phyloP scores from a whole-genome alignment of 2,113 vertebrate species.

The Arenaria interpres region DNA sequence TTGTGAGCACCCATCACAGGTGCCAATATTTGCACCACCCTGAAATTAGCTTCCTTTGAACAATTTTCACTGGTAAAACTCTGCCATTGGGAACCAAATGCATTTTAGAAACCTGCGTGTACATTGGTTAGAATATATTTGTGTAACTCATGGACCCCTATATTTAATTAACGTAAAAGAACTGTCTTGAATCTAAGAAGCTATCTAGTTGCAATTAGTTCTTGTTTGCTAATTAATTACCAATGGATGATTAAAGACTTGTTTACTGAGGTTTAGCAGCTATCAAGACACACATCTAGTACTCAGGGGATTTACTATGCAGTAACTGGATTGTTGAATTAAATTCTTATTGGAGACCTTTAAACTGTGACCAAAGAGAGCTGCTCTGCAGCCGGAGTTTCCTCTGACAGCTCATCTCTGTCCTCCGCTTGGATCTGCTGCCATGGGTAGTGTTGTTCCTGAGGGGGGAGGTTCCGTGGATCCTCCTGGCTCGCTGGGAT shows the following conservation, averaged over 20 bases:
- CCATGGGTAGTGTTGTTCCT: background rate
- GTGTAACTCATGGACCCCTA: background rate
- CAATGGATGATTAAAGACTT: constrained; percentile 64
- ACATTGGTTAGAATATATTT: background rate
- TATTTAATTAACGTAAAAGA: constrained; percentile 27
- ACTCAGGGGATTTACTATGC: constrained; percentile 38
- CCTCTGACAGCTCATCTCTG: fast-evolving
- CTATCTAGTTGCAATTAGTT: constrained; percentile 65
- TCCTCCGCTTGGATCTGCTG: background rate
- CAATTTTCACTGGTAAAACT: background rate
- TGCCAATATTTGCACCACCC: background rate
- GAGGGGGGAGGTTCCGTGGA: background rate
- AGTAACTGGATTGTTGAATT: constrained; percentile 50
- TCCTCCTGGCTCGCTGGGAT: background rate
- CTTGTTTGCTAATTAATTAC: constrained; percentile 68
- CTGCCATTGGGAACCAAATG: background rate
- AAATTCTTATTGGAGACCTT: constrained; percentile 47
- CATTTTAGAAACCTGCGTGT: background rate
- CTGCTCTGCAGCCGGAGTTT: background rate
- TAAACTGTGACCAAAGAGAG: constrained; percentile 14
- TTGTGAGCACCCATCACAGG: background rate
- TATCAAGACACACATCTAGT: constrained; percentile 57
- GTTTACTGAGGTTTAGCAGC: constrained; percentile 63
- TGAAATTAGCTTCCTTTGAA: background rate
- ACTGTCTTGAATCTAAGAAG: constrained; percentile 22